Conservation (phyloP, 2,888 invertebrate species). For the Hylaea fasciaria region DNA sequence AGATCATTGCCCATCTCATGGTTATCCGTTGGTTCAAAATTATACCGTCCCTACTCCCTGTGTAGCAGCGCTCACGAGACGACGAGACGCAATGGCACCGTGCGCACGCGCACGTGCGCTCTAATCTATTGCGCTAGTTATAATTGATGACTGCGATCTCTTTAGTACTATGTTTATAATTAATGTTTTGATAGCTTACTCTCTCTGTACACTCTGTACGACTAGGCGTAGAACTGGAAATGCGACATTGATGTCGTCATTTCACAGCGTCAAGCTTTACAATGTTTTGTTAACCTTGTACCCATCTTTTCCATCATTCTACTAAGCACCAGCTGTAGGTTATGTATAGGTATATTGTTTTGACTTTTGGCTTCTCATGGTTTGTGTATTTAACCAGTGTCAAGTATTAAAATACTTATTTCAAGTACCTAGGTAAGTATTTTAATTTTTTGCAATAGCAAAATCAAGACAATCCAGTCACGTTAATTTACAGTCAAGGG, state of each 20-base stretch:
- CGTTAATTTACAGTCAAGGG: no score
- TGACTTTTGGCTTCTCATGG: no score
- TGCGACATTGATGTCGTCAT: constrained; percentile 15
- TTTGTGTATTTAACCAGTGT: no score
- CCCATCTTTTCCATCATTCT: constrained; percentile 11
- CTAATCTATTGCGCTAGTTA: constrained; percentile 1
- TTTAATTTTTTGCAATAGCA: no score
- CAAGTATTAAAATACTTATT: no score
- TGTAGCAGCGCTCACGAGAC: constrained; percentile 41
- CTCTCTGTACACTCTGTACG: background rate
- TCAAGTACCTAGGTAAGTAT: no score
- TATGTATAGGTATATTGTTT: no score
- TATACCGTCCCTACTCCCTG: constrained; percentile 6
- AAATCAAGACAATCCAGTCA: no score
- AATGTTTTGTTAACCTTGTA: constrained; percentile 13
- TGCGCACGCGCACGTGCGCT: constrained; percentile 46
- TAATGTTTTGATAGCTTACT: constrained; percentile 10
- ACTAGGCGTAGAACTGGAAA: constrained; percentile 1
- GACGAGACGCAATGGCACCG: constrained; percentile 54
- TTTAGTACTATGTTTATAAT: constrained; percentile 2
- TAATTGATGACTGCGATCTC: constrained; percentile 14
- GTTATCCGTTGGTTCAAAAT: constrained; percentile 18
- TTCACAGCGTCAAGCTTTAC: constrained; percentile 13
- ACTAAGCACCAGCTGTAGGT: no score
- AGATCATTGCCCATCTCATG: constrained; percentile 23